A percentile compares a stretch with the other conserved stretches of the same genome.
Evolutionary conservation across 1,140 invertebrate species (phyloP).

Genomic region (Chelonus insularis): DNA sequence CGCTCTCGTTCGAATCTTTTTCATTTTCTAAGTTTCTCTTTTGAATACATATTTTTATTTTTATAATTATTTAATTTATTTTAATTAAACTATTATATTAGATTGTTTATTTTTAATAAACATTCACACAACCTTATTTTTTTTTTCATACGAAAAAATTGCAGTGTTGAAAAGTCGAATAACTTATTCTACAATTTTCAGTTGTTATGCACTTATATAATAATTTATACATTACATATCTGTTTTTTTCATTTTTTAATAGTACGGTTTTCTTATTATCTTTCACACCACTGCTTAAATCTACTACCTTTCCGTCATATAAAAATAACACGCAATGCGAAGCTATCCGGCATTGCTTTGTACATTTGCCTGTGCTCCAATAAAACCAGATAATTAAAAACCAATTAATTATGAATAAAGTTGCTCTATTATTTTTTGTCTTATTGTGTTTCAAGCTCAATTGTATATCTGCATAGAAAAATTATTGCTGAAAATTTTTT

Average conservation of each 20-base stretch:
- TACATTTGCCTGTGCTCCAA: conserved; percentile 62
- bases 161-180: not conserved
- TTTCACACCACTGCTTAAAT: too few species aligned
- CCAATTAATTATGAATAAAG: conserved; percentile 36
- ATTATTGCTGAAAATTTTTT: not conserved
- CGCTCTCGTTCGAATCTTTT: not conserved
- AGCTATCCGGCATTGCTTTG: conserved; percentile 59
- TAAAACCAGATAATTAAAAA: conserved; percentile 52
- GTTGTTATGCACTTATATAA: not conserved
- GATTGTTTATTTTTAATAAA: conserved; percentile 23
- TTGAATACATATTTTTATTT: too few species aligned
- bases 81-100: conserved; percentile 17
- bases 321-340: conserved; percentile 60
- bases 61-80: conserved; percentile 10
- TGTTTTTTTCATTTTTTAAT: conserved; percentile 9
- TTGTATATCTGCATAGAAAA: conserved; percentile 16
- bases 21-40: conserved; percentile 18
- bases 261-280: too few species aligned
- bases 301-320: conserved; percentile 37
- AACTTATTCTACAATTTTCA: not conserved
- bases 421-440: not conserved
- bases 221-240: conserved; percentile 3
- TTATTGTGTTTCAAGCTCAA: conserved; percentile 26
- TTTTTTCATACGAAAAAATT: conserved; percentile 39
- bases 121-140: conserved; percentile 46